phyloP scores from a whole-genome alignment of 1,140 invertebrate genomes.

The Drusus annulatus region DNA sequence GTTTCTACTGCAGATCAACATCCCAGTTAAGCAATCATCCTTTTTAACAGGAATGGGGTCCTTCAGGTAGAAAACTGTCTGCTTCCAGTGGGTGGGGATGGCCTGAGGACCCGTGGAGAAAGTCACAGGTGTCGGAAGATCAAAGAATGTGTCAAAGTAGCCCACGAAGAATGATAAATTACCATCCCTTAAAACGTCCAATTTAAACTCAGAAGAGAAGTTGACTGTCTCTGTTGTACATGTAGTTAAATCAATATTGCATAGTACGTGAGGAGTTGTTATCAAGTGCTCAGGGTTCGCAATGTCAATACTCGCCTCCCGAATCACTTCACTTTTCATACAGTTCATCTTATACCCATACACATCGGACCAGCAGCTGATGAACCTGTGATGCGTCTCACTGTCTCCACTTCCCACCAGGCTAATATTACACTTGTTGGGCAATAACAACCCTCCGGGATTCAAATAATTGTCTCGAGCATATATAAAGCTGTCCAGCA shows the following conservation, averaged over 20 bases:
- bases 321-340: conserved; percentile 90
- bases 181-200: conserved; percentile 81
- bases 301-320: conserved; percentile 91
- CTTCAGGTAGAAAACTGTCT: conserved; percentile 91
- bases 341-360: conserved; percentile 98
- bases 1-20: conserved; percentile 73
- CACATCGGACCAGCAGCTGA: conserved; percentile 95
- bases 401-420: conserved; percentile 91
- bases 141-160: conserved; percentile 94
- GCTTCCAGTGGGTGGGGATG: conserved; percentile 96
- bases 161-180: conserved; percentile 90
- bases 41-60: conserved; percentile 80
- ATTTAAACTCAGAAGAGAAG: conserved; percentile 84
- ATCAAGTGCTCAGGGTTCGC: conserved; percentile 84
- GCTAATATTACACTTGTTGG: conserved; percentile 92
- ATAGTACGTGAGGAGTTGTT: conserved; percentile 79
- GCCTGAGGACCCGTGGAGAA: conserved; percentile 84
- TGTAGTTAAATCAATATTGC: conserved; percentile 85
- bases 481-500: conserved; percentile 94
- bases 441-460: conserved; percentile 82
- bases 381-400: conserved; percentile 80
- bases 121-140: conserved; percentile 76
- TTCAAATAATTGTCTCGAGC: conserved; percentile 93
- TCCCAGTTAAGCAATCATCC: conserved; percentile 81
- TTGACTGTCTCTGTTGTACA: conserved; percentile 86